Percentiles rank a stretch among this genome's conserved stretches.
phyloP scores from a whole-genome alignment of 2,797 vertebrate species.

The Sebastes melanostomus region DNA sequence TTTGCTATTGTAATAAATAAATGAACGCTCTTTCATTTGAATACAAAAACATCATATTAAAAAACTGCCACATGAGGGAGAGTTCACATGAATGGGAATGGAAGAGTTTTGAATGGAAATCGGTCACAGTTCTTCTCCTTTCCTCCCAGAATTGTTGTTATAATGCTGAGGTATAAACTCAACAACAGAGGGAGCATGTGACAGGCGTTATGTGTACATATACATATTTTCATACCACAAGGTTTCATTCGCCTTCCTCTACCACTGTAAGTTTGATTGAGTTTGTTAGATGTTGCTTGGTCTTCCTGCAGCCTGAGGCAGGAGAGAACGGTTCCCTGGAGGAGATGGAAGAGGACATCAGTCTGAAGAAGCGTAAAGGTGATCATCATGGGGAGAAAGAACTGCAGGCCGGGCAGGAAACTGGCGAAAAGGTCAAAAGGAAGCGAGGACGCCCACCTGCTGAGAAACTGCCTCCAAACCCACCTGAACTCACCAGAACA shows the following conservation, averaged over 20 bases:
- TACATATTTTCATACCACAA: not conserved
- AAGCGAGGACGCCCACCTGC: constrained; percentile 95
- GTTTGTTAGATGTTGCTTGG: constrained; percentile 30
- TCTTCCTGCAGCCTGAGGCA: constrained; percentile 80
- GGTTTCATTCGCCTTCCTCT: not conserved
- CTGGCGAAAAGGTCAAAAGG: constrained; percentile 94
- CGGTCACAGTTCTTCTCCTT: not conserved
- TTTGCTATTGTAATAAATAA: constrained; percentile 33
- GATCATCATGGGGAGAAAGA: constrained; percentile 89
- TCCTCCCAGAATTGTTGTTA: not conserved
- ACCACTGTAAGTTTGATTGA: constrained; percentile 1
- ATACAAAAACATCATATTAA: constrained; percentile 13
- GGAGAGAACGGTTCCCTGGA: constrained; percentile 91
- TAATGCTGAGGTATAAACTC: not conserved
- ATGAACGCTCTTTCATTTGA: constrained; percentile 26
- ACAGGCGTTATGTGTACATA: not conserved
- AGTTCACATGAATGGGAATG: not conserved
- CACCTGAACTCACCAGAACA: constrained; percentile 94
- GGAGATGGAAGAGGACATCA: constrained; percentile 96
- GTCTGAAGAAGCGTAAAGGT: constrained; percentile 94
- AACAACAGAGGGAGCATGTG: not conserved
- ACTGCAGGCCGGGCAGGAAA: constrained; percentile 83
- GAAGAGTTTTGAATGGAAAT: not conserved
- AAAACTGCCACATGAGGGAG: not conserved
- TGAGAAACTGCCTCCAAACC: constrained; percentile 96